Conservation (phyloP, 1,140 invertebrate species). For the Planococcus citri region DNA sequence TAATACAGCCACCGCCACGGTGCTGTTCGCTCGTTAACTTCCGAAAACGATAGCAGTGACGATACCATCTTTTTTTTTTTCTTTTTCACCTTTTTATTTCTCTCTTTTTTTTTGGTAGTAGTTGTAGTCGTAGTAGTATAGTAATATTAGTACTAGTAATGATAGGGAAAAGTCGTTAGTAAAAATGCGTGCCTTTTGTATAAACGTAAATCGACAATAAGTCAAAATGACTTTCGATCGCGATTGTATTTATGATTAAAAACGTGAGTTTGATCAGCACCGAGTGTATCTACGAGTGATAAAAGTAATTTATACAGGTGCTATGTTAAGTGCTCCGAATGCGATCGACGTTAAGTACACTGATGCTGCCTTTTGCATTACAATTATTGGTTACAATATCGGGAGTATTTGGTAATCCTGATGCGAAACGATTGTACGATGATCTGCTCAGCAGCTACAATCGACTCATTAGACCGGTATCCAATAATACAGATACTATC, state of each 20-base stretch:
- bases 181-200: neutral
- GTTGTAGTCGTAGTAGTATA: neutral
- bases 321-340: constrained; percentile 12
- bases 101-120: neutral
- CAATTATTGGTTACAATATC: neutral
- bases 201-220: neutral
- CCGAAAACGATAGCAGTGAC: constrained; percentile 2
- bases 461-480: constrained; percentile 82
- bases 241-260: neutral
- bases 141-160: too few species aligned
- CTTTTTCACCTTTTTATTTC: neutral
- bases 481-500: constrained; percentile 84
- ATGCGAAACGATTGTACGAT: constrained; percentile 84
- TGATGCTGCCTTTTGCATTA: constrained; percentile 1
- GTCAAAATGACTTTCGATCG: neutral
- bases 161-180: neutral
- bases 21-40: constrained; percentile 19
- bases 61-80: neutral
- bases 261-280: neutral
- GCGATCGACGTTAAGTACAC: neutral
- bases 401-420: constrained; percentile 50
- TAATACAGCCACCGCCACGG: constrained; percentile 13
- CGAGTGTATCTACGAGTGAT: neutral
- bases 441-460: constrained; percentile 95
- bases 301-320: neutral